Evolutionary conservation across 2,888 invertebrate species (phyloP).

Genomic region (Clusia tigrina): DNA sequence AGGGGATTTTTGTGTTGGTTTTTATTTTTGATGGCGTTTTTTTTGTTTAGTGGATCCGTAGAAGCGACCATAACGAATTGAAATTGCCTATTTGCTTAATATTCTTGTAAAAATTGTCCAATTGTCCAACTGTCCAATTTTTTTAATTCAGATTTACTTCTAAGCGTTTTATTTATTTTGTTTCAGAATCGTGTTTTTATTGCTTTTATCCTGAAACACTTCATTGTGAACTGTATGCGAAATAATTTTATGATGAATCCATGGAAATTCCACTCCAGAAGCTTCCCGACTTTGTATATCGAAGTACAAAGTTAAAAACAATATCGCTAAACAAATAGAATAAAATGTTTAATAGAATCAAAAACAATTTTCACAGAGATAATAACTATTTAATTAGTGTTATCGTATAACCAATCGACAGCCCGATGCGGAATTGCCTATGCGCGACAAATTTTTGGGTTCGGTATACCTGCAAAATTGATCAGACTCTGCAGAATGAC

Average conservation of each 20-base stretch:
- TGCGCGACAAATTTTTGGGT: too few relatives aligned
- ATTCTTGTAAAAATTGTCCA: conserved; percentile 13
- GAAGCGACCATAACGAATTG: conserved; percentile 53
- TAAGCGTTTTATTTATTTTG: conserved; percentile 3
- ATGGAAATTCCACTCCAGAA: too few relatives aligned
- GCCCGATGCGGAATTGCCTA: too few relatives aligned
- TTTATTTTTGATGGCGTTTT: conserved; percentile 28
- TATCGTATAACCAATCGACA: too few relatives aligned
- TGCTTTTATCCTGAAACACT: not conserved
- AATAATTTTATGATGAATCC: not conserved
- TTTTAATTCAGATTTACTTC: not conserved
- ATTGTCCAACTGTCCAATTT: conserved; percentile 4
- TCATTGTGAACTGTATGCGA: not conserved
- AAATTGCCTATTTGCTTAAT: conserved; percentile 57
- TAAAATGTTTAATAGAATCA: too few relatives aligned
- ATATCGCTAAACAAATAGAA: too few relatives aligned
- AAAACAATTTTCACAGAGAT: too few relatives aligned
- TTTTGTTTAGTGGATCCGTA: conserved; percentile 38
- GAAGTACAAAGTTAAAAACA: too few relatives aligned
- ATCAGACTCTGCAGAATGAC: too few relatives aligned
- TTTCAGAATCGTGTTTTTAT: not conserved
- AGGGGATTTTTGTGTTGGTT: conserved; percentile 48
- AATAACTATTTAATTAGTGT: too few relatives aligned
- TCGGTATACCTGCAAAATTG: too few relatives aligned
- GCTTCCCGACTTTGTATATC: too few relatives aligned